These are phyloP conservation scores for Mallotus villosus DNA, from an alignment of 2,797 vertebrate species.

Conservation along the genomic window DNA sequence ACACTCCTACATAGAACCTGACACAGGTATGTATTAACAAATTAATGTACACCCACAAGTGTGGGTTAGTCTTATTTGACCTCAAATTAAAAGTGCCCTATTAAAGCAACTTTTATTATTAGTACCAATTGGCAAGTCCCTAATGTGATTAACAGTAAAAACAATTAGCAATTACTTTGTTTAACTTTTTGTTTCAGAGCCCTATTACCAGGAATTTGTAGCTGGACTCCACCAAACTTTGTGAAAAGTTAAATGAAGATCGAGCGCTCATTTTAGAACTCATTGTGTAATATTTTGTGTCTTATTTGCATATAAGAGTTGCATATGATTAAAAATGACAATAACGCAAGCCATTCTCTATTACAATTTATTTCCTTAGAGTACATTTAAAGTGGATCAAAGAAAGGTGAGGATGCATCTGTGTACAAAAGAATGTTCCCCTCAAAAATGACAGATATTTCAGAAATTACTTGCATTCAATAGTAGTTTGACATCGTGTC, in stretches of 20 bases:
- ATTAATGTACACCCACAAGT: not conserved
- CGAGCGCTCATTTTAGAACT: too few relatives aligned
- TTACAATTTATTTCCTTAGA: conserved; percentile 70
- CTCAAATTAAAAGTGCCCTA: too few relatives aligned
- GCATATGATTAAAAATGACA: not conserved
- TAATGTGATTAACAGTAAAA: not conserved
- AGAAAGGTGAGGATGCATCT: conserved; percentile 56
- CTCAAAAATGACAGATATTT: conserved; percentile 53
- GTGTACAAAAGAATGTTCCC: conserved; percentile 65
- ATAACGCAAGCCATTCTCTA: conserved; percentile 44
- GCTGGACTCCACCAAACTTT: conserved; percentile 70
- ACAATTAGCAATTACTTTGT: too few relatives aligned
- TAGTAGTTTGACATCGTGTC: conserved; percentile 42
- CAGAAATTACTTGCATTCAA: conserved; percentile 50
- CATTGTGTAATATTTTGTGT: too few relatives aligned
- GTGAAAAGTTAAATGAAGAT: conserved; percentile 30
- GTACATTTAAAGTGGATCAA: conserved; percentile 62
- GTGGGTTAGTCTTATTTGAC: too few relatives aligned
- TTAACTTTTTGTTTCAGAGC: conserved; percentile 64
- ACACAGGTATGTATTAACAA: conserved; percentile 61
- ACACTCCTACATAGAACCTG: conserved; percentile 73
- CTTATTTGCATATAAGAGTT: not conserved
- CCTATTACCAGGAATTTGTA: conserved; percentile 74
- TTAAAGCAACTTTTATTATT: not conserved
- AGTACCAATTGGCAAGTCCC: not conserved